Percentiles rank a stretch among this genome's conserved stretches.
These are phyloP conservation scores for Trissolcus japonicus DNA, from an alignment of 2,888 invertebrate species.

Conservation along the genomic window DNA sequence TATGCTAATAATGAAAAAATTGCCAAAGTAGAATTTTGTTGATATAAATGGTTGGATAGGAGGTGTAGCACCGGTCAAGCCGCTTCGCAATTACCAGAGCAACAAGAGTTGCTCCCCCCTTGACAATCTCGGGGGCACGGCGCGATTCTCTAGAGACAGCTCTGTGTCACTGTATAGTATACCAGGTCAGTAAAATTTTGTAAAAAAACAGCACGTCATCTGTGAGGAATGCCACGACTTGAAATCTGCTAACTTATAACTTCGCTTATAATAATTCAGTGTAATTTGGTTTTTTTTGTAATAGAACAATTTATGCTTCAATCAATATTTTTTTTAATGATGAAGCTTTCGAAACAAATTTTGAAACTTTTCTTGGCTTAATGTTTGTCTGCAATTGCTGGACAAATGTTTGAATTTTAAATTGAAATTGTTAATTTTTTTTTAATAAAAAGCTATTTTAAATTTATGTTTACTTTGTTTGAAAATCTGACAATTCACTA, in stretches of 20 bases:
- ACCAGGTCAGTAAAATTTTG: slow-evolving; percentile 78
- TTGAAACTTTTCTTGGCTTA: too few species aligned
- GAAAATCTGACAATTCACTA: too few species aligned
- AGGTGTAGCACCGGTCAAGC: slow-evolving; percentile 79
- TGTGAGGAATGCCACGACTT: neutral
- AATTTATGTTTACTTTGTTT: too few species aligned
- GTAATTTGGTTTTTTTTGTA: neutral
- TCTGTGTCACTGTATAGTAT: slow-evolving; percentile 78
- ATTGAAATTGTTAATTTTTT: too few species aligned
- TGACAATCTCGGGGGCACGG: slow-evolving; percentile 74
- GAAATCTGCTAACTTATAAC: neutral
- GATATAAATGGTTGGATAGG: slow-evolving; percentile 72
- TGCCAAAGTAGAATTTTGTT: slow-evolving; percentile 58
- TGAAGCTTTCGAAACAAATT: too few species aligned
- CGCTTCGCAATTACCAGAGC: slow-evolving; percentile 80
- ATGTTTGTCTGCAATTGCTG: too few species aligned
- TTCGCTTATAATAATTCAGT: neutral
- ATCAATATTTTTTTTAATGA: neutral
- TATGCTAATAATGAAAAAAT: slow-evolving; percentile 32
- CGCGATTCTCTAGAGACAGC: slow-evolving; percentile 75
- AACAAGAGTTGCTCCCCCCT: slow-evolving; percentile 72
- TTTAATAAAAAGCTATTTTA: too few species aligned
- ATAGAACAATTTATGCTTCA: neutral
- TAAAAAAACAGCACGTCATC: slow-evolving; percentile 24
- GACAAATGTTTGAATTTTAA: too few species aligned